Evolutionary conservation across 2,888 invertebrate species (phyloP), one percentile per base, ranked within the genome.

Genomic region (Galeruca laticollis): DNA sequence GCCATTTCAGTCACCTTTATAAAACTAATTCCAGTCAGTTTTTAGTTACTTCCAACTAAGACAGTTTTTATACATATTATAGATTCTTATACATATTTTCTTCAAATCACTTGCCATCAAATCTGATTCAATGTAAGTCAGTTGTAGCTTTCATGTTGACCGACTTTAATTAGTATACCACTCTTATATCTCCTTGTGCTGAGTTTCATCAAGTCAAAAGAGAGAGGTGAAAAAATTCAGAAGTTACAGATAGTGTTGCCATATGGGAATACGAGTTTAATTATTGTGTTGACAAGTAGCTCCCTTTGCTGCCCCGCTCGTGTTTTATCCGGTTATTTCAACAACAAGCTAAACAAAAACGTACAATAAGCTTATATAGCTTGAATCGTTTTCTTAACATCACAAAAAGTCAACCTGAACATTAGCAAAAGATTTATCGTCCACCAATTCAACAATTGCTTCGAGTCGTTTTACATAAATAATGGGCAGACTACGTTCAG

Each of bases 361-460:
- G 35, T 57, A 65, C 59, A 59, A 66, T 59, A 59, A 59, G 51
- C 49, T 66, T 60, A 54, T 66, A 37, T 59, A 59, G 59, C 59
- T 59, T 26, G 33, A 43, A 59, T 43, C 65, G 49, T 65, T 57
- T 65, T 59, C 59, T 49, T 21, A 59, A 59, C 66, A 57, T 65
- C 49, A 31, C 62, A 66, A 37, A 70, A 70, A 65, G 65, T 68
- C 67, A 73, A 69, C 69, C 67, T 73, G 74, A 74, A 72, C 73
- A 75, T 73, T 70, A 74, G 71, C 69, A 61, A 47, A 70, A 75
- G 76, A 79, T 79, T 79, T 78, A 79, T 78, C 74, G 59, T 68
- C 51, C 71, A 75, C 70, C 73, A 75, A 77, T 79, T 75, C 68
- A 76, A 75, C 77, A 79, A 78, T 78, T 77, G 79, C 75, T 71